Conservation (phyloP, 1,140 invertebrate genomes). For the Hestina assimilis region DNA sequence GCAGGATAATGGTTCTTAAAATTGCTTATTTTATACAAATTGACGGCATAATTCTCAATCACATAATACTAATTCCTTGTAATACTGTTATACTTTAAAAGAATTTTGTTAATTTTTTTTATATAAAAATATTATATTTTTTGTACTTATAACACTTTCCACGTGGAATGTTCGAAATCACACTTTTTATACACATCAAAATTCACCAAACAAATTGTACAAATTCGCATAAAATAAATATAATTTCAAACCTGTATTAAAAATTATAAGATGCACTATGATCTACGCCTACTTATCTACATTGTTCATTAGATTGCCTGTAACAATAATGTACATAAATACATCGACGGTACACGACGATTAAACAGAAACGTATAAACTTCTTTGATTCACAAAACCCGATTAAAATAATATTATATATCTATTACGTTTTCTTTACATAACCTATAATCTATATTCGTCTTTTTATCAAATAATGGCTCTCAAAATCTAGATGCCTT, state of each 20-base stretch:
- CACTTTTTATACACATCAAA: conserved; percentile 59
- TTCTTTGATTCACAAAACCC: background rate
- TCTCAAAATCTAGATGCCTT: conserved; percentile 21
- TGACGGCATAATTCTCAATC: conserved; percentile 39
- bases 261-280: conserved; percentile 32
- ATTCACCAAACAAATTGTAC: conserved; percentile 52
- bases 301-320: conserved; percentile 52
- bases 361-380: conserved; percentile 8
- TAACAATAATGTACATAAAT: conserved; percentile 46
- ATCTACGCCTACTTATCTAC: conserved; percentile 52
- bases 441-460: conserved; percentile 18
- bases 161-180: conserved; percentile 74
- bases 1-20: conserved; percentile 26
- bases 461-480: conserved; percentile 14
- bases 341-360: conserved; percentile 17
- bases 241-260: conserved; percentile 48
- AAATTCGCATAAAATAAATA: conserved; percentile 66
- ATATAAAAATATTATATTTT: conserved; percentile 75
- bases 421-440: conserved; percentile 13
- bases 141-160: conserved; percentile 74
- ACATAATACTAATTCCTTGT: conserved; percentile 56
- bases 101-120: conserved; percentile 47
- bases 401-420: conserved; percentile 14
- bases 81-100: conserved; percentile 67
- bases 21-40: conserved; percentile 49